These are phyloP conservation scores for Catharus fuscescens DNA, from an alignment of 2,113 vertebrate genomes.

Conservation along the genomic window DNA sequence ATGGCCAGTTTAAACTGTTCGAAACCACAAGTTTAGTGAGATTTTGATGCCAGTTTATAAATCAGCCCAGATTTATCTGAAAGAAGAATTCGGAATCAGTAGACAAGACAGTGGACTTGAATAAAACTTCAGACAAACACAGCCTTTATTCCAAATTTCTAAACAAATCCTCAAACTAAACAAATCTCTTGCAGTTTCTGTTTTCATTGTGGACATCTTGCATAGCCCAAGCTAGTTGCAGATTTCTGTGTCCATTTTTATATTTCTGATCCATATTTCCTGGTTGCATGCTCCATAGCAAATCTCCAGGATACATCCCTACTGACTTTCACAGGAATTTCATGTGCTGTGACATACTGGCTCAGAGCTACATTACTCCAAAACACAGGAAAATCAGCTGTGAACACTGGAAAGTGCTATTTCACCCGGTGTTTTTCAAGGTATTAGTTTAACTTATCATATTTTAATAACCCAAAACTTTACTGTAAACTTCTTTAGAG, in stretches of 20 bases:
- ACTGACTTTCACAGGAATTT: neutral
- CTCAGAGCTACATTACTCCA: neutral
- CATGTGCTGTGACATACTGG: neutral
- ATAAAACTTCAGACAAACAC: neutral
- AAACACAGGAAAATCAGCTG: neutral
- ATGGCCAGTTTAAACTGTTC: accelerated
- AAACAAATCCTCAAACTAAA: neutral
- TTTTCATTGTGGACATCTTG: neutral
- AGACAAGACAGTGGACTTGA: neutral
- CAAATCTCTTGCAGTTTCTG: neutral
- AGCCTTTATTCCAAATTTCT: neutral
- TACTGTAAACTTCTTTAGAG: neutral
- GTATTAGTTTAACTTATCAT: neutral
- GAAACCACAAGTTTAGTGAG: neutral
- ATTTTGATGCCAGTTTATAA: neutral
- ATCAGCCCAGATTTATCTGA: neutral
- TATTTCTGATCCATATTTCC: neutral
- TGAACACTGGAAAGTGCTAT: neutral
- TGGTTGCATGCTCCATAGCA: neutral
- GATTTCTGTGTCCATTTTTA: neutral
- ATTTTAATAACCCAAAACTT: neutral
- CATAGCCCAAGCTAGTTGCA: neutral
- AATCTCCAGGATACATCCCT: neutral
- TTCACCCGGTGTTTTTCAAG: neutral
- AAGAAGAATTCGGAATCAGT: neutral